These are phyloP conservation scores for Calycopis cecrops DNA, from an alignment of 1,140 invertebrate species.

Conservation along the genomic window DNA sequence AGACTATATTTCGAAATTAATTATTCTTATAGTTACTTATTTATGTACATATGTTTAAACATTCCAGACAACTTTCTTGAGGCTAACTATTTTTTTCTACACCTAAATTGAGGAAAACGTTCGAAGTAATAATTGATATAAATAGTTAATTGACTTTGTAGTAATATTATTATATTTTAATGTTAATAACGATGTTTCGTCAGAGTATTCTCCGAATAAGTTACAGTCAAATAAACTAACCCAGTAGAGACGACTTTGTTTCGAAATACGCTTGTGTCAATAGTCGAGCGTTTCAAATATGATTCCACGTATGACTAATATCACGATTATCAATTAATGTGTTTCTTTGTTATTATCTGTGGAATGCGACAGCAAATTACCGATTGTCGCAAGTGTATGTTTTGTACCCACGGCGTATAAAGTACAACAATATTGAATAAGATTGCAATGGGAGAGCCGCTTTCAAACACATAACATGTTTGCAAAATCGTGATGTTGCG, in stretches of 20 bases:
- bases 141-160: too few species aligned
- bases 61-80: too few species aligned
- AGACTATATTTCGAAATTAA: too few species aligned
- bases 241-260: not conserved
- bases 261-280: not conserved
- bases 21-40: too few species aligned
- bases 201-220: not conserved
- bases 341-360: constrained; percentile 1
- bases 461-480: constrained; percentile 19
- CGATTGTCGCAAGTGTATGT: constrained; percentile 6
- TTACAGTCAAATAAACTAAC: not conserved
- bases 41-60: too few species aligned
- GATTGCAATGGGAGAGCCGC: constrained; percentile 9
- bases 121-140: too few species aligned
- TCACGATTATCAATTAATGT: constrained; percentile 3
- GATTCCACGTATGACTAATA: constrained; percentile 8
- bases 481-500: constrained; percentile 20
- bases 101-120: too few species aligned
- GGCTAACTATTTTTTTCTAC: too few species aligned
- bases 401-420: not conserved
- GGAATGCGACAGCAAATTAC: constrained; percentile 10
- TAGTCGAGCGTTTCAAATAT: not conserved
- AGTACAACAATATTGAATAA: not conserved
- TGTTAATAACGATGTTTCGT: not conserved
- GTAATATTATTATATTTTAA: too few species aligned